phyloP scores from a whole-genome alignment of 2,888 invertebrate species.

The Parnassius smintheus region DNA sequence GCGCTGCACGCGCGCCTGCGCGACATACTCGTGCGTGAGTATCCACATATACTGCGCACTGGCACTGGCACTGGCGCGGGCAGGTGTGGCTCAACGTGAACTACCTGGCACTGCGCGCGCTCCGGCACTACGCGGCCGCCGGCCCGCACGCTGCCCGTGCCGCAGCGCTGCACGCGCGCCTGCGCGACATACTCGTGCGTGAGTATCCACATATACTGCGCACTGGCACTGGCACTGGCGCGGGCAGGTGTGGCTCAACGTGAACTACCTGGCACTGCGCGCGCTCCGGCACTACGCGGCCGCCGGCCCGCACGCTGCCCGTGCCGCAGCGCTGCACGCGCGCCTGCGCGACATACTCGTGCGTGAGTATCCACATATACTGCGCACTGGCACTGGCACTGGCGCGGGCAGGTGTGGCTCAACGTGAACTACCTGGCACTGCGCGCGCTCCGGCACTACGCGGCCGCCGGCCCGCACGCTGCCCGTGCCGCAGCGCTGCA shows the following conservation, averaged over 20 bases:
- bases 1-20: slow-evolving; percentile 85
- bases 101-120: slow-evolving; percentile 91
- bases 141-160: slow-evolving; percentile 85
- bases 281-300: slow-evolving; percentile 91
- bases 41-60: background rate
- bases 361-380: slow-evolving; percentile 52
- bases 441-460: slow-evolving; percentile 91
- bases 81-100: slow-evolving; percentile 99
- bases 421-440: slow-evolving; percentile 97
- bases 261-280: slow-evolving; percentile 94
- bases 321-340: slow-evolving; percentile 83
- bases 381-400: too few relatives aligned
- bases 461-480: slow-evolving; percentile 83
- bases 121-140: slow-evolving; percentile 88
- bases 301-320: slow-evolving; percentile 82
- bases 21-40: slow-evolving; percentile 87
- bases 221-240: too few relatives aligned
- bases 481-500: slow-evolving; percentile 83
- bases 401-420: slow-evolving; percentile 98
- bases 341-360: slow-evolving; percentile 91
- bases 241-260: slow-evolving; percentile 97
- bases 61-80: slow-evolving; percentile 98
- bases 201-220: slow-evolving; percentile 38
- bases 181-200: slow-evolving; percentile 90
- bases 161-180: slow-evolving; percentile 81